A percentile compares a stretch with the other conserved stretches of the same genome.
These are phyloP conservation scores for Psammodynastes pulverulentus DNA, from an alignment of 2,113 vertebrate genomes.

Conservation along the genomic window DNA sequence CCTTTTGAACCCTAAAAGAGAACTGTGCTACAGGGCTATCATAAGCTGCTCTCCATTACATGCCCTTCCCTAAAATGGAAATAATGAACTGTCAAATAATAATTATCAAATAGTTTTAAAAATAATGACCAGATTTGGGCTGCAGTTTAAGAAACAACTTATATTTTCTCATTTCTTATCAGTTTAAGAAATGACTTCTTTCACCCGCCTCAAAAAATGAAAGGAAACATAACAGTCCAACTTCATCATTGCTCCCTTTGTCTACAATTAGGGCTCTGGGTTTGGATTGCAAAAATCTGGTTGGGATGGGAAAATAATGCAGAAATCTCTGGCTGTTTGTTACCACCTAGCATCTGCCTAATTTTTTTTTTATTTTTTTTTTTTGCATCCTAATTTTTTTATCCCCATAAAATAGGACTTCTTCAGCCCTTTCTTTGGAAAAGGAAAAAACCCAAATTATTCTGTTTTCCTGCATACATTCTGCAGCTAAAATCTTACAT, in stretches of 20 bases:
- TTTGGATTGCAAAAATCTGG: neutral
- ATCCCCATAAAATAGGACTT: neutral
- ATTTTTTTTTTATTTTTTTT: accelerated
- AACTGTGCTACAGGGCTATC: neutral
- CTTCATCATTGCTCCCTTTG: neutral
- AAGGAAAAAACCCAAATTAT: neutral
- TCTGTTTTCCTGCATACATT: neutral
- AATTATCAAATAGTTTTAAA: neutral
- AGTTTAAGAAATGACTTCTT: no score
- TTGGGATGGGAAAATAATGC: neutral
- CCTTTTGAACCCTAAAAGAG: neutral
- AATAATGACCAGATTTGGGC: neutral
- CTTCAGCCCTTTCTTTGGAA: neutral
- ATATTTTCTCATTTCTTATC: no score
- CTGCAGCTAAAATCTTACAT: neutral
- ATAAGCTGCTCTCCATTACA: neutral
- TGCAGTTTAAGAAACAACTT: neutral
- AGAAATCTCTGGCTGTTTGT: neutral
- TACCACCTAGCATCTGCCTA: neutral
- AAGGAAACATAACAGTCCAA: neutral
- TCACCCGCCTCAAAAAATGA: no score
- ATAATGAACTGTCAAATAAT: neutral
- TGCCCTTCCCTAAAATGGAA: neutral
- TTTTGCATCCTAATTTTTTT: neutral
- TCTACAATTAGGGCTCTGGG: neutral